Evolutionary conservation across 2,797 vertebrate genomes (phyloP).

Genomic region (Onychomys torridus): DNA sequence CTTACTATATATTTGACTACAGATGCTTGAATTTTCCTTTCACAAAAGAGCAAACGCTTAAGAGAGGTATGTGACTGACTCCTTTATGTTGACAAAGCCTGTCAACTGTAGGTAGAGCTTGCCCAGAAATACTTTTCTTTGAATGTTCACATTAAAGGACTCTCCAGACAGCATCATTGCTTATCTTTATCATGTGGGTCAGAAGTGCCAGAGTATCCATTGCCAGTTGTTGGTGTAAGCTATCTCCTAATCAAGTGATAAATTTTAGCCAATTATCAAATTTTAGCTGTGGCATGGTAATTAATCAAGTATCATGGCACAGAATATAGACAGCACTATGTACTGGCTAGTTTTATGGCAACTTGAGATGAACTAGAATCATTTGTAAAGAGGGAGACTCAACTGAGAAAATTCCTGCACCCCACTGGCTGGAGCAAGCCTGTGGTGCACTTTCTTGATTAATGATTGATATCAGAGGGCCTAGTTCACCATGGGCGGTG

Average conservation of each 20-base stretch:
- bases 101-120: not conserved
- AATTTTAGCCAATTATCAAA: not conserved
- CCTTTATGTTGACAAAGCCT: not conserved
- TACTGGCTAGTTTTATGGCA: too few species aligned
- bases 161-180: not conserved
- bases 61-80: not conserved
- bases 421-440: not conserved
- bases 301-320: not conserved
- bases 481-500: too few species aligned
- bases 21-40: slow-evolving; percentile 19
- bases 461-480: too few species aligned
- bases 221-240: not conserved
- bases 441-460: not conserved
- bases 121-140: not conserved
- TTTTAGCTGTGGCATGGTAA: not conserved
- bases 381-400: not conserved
- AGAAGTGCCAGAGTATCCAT: not conserved
- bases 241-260: not conserved
- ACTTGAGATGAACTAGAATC: not conserved
- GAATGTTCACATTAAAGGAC: not conserved
- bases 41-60: not conserved
- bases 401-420: too few species aligned
- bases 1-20: not conserved
- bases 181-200: not conserved
- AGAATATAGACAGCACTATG: not conserved